Conservation (phyloP, 2,888 invertebrate genomes). For the Cryptus viduatorius region DNA sequence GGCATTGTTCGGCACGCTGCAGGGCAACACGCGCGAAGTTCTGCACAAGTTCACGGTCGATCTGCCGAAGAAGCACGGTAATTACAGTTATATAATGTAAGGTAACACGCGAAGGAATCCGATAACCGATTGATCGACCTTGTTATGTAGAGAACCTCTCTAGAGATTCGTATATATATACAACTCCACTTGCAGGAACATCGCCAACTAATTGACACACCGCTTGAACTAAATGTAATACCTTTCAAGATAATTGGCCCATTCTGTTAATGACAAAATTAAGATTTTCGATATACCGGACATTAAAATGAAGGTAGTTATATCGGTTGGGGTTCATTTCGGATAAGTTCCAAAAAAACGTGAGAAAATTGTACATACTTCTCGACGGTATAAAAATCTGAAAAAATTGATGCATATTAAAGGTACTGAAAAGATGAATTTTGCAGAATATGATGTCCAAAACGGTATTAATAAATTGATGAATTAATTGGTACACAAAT, state of each 20-base stretch:
- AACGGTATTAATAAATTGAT: no score
- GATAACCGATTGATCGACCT: background rate
- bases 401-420: no score
- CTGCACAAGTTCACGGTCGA: constrained; percentile 99
- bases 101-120: background rate
- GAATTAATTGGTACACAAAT: no score
- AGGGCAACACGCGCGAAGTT: constrained; percentile 96
- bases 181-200: background rate
- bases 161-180: background rate
- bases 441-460: no score
- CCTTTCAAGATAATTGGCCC: background rate
- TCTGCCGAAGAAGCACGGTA: constrained; percentile 99
- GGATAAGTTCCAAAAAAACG: no score
- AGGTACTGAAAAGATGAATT: no score
- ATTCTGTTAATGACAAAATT: no score
- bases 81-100: constrained; percentile 26
- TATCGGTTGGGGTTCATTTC: no score
- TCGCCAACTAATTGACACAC: background rate
- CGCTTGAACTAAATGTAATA: background rate
- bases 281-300: background rate
- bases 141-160: background rate
- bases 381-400: no score
- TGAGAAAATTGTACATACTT: no score
- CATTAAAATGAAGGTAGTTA: no score
- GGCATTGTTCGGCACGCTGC: constrained; percentile 98